These are phyloP conservation scores for Tachyglossus aculeatus DNA, from an alignment of 2,797 vertebrate species.

Conservation along the genomic window DNA sequence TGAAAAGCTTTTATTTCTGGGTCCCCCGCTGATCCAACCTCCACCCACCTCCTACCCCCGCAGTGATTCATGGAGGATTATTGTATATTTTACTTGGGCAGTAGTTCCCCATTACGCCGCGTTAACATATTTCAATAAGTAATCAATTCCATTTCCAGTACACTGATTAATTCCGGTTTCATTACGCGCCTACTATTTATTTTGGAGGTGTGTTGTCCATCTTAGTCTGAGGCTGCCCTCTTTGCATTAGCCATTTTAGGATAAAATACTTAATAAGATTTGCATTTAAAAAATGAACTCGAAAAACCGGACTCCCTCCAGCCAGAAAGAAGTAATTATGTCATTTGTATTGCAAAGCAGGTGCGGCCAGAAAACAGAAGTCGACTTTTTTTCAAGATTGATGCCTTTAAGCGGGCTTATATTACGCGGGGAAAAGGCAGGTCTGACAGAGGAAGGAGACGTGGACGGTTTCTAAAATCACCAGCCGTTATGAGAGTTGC, in stretches of 20 bases:
- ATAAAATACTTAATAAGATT: conserved; percentile 82
- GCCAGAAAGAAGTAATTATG: conserved; percentile 79
- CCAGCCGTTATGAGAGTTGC: background rate
- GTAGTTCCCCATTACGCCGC: conserved; percentile 70
- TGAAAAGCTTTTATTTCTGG: conserved; percentile 60
- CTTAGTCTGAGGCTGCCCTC: conserved; percentile 70
- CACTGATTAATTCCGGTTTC: conserved; percentile 72
- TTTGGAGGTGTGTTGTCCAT: conserved; percentile 71
- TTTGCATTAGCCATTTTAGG: conserved; percentile 77
- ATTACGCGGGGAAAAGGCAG: conserved; percentile 65
- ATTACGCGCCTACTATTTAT: conserved; percentile 72
- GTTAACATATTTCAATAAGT: conserved; percentile 77
- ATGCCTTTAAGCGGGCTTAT: conserved; percentile 67
- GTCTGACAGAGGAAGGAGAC: conserved; percentile 49
- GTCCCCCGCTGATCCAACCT: conserved; percentile 44
- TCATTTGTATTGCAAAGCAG: conserved; percentile 81
- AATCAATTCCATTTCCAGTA: conserved; percentile 73
- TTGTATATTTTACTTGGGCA: conserved; percentile 68
- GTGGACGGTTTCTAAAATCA: conserved; percentile 48
- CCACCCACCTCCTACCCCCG: conserved; percentile 51
- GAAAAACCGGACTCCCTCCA: conserved; percentile 74
- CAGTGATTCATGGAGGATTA: conserved; percentile 75
- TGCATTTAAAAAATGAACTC: conserved; percentile 82
- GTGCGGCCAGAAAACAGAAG: conserved; percentile 68
- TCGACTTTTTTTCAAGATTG: conserved; percentile 71